These are phyloP conservation scores for Leucophora obtusa DNA, from an alignment of 2,888 invertebrate species.

Conservation along the genomic window DNA sequence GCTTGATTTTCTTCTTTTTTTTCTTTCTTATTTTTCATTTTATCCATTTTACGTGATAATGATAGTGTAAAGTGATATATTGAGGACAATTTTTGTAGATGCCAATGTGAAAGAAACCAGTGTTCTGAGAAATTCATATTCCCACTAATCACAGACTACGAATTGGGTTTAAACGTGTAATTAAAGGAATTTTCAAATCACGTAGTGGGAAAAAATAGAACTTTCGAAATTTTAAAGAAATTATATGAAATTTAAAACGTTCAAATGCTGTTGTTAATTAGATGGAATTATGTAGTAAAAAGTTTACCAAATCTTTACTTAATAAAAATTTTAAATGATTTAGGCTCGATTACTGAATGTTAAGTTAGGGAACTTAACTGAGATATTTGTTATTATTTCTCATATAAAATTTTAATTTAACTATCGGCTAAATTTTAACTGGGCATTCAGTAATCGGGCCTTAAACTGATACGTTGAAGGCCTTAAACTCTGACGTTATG, in stretches of 20 bases:
- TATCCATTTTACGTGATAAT: slow-evolving; percentile 63
- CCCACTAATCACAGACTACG: slow-evolving; percentile 57
- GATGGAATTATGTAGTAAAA: no score
- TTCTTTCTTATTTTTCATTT: slow-evolving; percentile 1
- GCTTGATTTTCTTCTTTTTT: slow-evolving; percentile 27
- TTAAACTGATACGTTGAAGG: no score
- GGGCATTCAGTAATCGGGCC: no score
- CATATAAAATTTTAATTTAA: no score
- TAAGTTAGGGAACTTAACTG: no score
- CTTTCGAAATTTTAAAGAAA: slow-evolving; percentile 32
- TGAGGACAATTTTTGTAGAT: slow-evolving; percentile 58
- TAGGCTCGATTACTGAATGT: no score
- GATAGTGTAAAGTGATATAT: slow-evolving; percentile 64
- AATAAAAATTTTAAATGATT: no score
- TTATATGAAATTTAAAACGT: slow-evolving; percentile 26
- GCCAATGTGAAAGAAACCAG: not conserved
- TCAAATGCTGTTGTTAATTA: no score
- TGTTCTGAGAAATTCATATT: slow-evolving; percentile 59
- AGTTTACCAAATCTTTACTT: no score
- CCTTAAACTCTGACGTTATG: no score
- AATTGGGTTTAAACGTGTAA: slow-evolving; percentile 23
- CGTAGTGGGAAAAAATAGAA: slow-evolving; percentile 34
- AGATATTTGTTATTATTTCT: no score
- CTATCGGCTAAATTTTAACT: no score
- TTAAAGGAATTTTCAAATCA: slow-evolving; percentile 56